Evolutionary conservation across 2,113 vertebrate species (phyloP), one percentile per base, ranked within the genome.

Genomic region (Centropus unirufus): DNA sequence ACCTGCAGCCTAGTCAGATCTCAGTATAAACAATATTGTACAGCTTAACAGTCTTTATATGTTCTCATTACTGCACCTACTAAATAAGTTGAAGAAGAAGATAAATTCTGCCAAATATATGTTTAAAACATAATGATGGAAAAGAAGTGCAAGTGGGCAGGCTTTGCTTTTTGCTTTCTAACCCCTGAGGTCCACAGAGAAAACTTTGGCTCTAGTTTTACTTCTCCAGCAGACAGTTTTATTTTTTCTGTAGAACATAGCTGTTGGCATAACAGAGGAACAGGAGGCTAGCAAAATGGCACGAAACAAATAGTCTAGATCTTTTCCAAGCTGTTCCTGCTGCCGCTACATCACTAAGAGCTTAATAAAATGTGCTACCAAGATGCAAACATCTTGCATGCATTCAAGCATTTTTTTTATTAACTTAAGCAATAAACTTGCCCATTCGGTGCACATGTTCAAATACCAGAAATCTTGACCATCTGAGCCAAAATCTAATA

Each of bases 281-380:
- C 61, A 87, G 47, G 24, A 92, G 80, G 68, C 52, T 90, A 86
- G 83, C 83, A 96, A 89, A 94, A 55, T 84, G 85, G 94, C 52
- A 84, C 26, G 44, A 81, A 95, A 92, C 44, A 83, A 94, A 36
- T 42, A 92, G 27, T 26, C 30, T 51, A 90, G 64, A 87, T 34
- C 73, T 79, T 78, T 90, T 49, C 80, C 80, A 93, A 84, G 62
- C 73, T 93, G 36, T 66, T 92, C 30, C 20, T 75, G 39, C 75
- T 78, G 59, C 88, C 54, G 70, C 80, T 78, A 57, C 26, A 16
- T 17, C 64, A 63, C 55, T 61, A 40, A 78, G n/a, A 64, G 75
- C 47, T 86, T 78, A 81, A 79, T 84, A 97, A 92, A 96, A 93
- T 22, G 69, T 68, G 61, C 88, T 95, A 95, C 88, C 89, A 94